Percentiles rank a stretch among this genome's conserved stretches.
Conservation (phyloP, 2,113 vertebrate genomes). For the Willisornis vidua region DNA sequence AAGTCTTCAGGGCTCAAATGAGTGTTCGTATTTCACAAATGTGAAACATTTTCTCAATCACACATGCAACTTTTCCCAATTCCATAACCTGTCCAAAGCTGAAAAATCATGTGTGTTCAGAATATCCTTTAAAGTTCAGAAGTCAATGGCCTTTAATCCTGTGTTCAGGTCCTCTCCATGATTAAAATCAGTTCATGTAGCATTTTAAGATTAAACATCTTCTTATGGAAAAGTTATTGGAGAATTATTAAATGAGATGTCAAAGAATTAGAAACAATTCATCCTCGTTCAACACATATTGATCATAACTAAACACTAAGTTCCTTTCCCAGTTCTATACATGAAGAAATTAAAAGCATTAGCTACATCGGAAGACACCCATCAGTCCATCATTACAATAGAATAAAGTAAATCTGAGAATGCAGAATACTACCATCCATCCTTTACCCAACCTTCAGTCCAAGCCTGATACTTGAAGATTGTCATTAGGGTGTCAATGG, state of each 20-base stretch:
- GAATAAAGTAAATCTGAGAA: background rate
- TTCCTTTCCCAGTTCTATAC: background rate
- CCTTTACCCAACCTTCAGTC: background rate
- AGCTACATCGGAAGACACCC: background rate
- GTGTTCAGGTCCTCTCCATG: background rate
- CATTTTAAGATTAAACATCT: background rate
- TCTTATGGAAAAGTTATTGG: background rate
- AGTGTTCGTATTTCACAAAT: background rate
- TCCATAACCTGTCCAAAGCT: background rate
- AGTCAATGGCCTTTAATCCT: background rate
- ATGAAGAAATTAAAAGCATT: background rate
- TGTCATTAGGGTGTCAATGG: accelerated
- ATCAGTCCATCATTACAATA: background rate
- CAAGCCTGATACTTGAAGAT: background rate
- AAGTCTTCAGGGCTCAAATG: background rate
- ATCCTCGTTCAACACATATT: background rate
- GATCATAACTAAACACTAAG: background rate
- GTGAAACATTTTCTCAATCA: background rate
- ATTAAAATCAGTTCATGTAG: background rate
- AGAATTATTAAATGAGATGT: background rate
- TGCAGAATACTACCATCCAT: background rate
- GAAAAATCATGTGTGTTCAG: background rate
- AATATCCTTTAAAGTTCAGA: background rate
- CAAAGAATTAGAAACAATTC: background rate
- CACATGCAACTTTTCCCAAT: background rate